Conservation (phyloP, 2,113 vertebrate species). For the Elephantulus edwardii region DNA sequence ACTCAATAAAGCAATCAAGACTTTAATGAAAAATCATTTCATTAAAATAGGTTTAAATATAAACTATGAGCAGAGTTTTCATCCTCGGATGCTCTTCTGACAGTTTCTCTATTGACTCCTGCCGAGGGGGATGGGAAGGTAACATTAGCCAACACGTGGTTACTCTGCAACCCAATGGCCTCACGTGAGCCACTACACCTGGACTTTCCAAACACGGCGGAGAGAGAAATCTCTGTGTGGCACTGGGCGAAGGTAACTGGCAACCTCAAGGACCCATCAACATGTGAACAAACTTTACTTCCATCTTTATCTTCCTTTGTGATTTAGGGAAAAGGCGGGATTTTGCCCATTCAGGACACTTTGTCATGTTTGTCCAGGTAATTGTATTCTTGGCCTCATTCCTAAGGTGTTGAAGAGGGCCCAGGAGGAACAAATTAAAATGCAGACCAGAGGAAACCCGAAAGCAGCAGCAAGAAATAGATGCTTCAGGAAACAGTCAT, state of each 20-base stretch:
- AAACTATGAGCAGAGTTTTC: not conserved
- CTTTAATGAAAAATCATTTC: constrained; percentile 30
- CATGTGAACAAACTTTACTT: constrained; percentile 1
- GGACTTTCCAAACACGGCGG: not conserved
- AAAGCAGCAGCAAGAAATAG: not conserved
- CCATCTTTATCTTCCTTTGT: not conserved
- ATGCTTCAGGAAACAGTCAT: not conserved
- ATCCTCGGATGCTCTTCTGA: not conserved
- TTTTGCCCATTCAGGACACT: not conserved
- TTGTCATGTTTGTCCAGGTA: not conserved
- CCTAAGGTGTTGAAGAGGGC: not conserved
- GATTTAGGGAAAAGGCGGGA: not conserved
- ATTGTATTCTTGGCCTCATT: not conserved
- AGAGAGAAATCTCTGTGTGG: not conserved
- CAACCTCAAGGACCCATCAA: not conserved
- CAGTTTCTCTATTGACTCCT: not conserved
- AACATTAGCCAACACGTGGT: not conserved
- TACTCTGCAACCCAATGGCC: constrained; percentile 19
- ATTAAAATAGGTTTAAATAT: not conserved
- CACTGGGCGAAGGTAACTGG: not conserved
- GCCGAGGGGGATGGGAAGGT: not conserved
- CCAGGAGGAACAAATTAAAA: not conserved
- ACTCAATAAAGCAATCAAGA: not conserved
- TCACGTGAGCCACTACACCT: not conserved
- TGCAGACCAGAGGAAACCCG: not conserved